phyloP scores from a whole-genome alignment of 2,888 invertebrate genomes.

The Sthenelais limicola region DNA sequence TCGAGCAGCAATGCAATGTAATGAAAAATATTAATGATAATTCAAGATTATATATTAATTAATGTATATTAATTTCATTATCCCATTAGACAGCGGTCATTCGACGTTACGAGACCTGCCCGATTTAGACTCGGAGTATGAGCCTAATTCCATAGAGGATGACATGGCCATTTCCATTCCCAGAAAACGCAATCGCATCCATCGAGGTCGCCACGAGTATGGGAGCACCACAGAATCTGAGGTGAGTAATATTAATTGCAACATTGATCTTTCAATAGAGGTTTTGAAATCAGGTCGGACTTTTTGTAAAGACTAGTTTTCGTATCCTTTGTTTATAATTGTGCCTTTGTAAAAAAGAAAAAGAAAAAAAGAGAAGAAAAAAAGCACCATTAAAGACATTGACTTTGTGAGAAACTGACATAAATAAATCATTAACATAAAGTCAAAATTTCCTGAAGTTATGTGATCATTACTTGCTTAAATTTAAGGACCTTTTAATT shows the following conservation, averaged over 20 bases:
- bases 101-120: constrained; percentile 72
- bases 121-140: constrained; percentile 67
- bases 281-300: no score
- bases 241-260: constrained; percentile 36
- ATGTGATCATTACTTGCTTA: no score
- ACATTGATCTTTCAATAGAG: background rate
- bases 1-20: no score
- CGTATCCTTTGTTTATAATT: background rate
- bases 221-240: constrained; percentile 43
- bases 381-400: background rate
- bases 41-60: no score
- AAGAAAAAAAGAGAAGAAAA: constrained; percentile 1
- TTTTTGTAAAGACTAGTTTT: background rate
- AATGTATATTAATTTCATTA: background rate
- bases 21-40: no score
- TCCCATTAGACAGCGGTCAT: constrained; percentile 71
- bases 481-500: no score
- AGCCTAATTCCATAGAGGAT: constrained; percentile 49
- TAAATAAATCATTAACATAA: no score
- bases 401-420: background rate
- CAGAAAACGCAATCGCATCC: constrained; percentile 40
- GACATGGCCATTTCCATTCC: constrained; percentile 40
- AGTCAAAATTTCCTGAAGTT: no score
- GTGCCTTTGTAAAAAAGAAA: constrained; percentile 2
- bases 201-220: constrained; percentile 17